Evolutionary conservation across 35 echinoderm and acorn worm genomes (phyloP).

Genomic region (Patiria miniata): DNA sequence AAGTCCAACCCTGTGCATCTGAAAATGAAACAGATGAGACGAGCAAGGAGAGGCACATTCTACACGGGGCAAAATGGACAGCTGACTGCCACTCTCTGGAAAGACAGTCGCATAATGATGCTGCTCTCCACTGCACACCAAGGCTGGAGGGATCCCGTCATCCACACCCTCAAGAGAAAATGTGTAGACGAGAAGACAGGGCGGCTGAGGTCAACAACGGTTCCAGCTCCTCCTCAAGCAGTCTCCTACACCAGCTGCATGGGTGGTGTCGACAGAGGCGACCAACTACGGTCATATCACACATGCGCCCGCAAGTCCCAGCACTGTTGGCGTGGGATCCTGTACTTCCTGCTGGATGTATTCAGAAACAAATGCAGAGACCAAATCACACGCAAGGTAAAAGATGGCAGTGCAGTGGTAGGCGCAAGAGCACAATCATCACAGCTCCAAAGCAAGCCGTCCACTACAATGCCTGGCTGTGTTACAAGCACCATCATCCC

Average conservation of each 20-base stretch:
- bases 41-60: slow-evolving; percentile 30
- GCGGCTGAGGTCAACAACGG: background rate
- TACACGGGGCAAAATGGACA: slow-evolving; percentile 30
- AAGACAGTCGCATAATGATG: slow-evolving; percentile 30
- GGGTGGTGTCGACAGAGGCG: background rate
- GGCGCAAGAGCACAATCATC: too few relatives aligned
- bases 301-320: background rate
- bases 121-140: slow-evolving; percentile 40
- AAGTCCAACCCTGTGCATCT: background rate
- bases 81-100: slow-evolving; percentile 36
- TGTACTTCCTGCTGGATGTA: background rate
- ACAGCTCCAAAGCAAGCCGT: too few relatives aligned
- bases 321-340: background rate
- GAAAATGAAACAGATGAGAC: background rate
- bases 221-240: background rate
- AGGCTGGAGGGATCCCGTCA: background rate
- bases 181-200: background rate
- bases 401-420: too few relatives aligned
- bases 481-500: too few relatives aligned
- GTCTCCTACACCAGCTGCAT: background rate
- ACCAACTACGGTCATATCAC: background rate
- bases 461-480: too few relatives aligned
- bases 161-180: slow-evolving; percentile 12
- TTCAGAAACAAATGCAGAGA: too few relatives aligned
- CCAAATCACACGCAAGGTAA: too few relatives aligned